Base-by-base conservation (phyloP, 2,113 vertebrate genomes). In the Morone saxatilis region DNA sequence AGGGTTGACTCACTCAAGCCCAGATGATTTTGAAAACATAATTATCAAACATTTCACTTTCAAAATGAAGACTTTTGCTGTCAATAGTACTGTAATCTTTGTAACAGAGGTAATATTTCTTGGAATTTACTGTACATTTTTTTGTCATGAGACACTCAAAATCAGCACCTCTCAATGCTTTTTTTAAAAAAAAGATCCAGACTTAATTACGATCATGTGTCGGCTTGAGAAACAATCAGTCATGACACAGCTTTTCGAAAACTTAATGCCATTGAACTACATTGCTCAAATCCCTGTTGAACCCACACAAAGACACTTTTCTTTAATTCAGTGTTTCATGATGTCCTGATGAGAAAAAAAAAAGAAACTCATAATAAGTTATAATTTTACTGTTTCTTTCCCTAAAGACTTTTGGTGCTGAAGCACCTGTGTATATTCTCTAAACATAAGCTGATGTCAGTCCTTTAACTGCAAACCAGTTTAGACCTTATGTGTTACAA, bases 1-100 rank as follows among this genome's bases (percentile, higher is more conserved):
- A 84, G 92, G 93, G 89, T 91, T 90, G 87, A 89, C 88, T 93
- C 93, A 92, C 93, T 90, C 90, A 83, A 94, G 94, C 96, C 95
- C 94, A 80, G 94, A 84, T 51, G 85, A 81, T 88, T 90, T 92
- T 88, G 62, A 91, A 90, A 90, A 84, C 79, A 80, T 90, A 83
- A 86, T 69, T 87, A 89, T 90, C 85, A 71, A 84, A 88, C 76
- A 82, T 90, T 91, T 93, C 85, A 90, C 84, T 90, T 92, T 92
- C 81, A 85, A 87, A 91, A 91, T 85, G 85, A 92, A 87, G 89
- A 93, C 86, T 91, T 94, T 93, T 88, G 89, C 91, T 94, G 90
- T 93, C 89, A 53, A 91, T 94, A 93, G 86, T 94, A 91, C 91
- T 93, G 91, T 94, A 93, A 88, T 92, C 91, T 94, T 94, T 93